Conservation (phyloP, 2,113 vertebrate species). For the Panthera leo region DNA sequence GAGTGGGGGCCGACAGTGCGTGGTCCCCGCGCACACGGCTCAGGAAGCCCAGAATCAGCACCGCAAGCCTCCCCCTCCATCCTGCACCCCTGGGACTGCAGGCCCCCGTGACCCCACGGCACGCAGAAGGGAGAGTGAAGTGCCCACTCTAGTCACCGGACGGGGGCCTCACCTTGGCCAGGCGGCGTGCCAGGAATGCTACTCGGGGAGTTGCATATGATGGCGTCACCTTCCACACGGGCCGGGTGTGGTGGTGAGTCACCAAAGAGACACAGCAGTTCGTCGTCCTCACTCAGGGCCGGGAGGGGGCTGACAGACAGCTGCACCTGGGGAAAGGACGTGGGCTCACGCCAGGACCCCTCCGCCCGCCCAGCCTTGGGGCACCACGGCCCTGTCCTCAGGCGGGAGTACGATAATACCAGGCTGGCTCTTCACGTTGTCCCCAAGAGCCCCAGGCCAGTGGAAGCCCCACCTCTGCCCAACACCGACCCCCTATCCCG, state of each 20-base stretch:
- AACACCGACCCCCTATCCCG: rapidly evolving
- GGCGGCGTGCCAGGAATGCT: slow-evolving; percentile 79
- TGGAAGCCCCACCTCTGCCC: not conserved
- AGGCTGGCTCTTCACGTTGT: no score
- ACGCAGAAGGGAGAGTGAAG: not conserved
- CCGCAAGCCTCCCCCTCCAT: not conserved
- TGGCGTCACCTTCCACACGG: slow-evolving; percentile 52
- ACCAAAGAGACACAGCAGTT: slow-evolving; percentile 84
- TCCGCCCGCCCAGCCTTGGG: no score
- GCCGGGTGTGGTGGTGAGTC: not conserved
- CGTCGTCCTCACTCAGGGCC: slow-evolving; percentile 73
- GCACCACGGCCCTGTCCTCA: no score
- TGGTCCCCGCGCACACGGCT: rapidly evolving
- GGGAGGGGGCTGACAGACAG: slow-evolving; percentile 86
- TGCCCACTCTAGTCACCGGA: not conserved
- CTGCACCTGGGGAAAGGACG: slow-evolving; percentile 77
- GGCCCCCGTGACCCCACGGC: not conserved
- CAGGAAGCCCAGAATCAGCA: not conserved
- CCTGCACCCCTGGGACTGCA: not conserved
- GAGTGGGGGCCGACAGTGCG: not conserved
- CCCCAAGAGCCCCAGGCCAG: not conserved
- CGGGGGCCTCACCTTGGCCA: slow-evolving; percentile 83
- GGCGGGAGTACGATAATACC: no score
- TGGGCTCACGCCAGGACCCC: rapidly evolving
- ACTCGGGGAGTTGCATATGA: slow-evolving; percentile 80